Evolutionary conservation across 2,113 vertebrate genomes (phyloP).

Genomic region (Ageneiosus marmoratus): DNA sequence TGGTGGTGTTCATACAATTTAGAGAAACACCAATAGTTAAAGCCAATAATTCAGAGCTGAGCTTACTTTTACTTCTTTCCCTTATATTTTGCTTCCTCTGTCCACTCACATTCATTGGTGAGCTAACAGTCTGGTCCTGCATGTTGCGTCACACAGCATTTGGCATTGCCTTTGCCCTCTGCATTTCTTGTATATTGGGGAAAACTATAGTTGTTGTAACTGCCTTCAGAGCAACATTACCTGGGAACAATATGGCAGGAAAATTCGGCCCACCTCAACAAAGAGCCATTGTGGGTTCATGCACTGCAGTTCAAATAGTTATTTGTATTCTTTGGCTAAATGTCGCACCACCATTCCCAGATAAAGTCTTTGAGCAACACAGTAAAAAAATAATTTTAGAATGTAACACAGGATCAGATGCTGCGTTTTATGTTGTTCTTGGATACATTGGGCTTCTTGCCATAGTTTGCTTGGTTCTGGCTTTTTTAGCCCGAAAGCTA

Average conservation of each 20-base stretch:
- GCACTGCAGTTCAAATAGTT: conserved; percentile 69
- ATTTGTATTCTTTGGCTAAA: conserved; percentile 71
- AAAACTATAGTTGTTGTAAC: conserved; percentile 61
- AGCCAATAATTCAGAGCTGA: no score
- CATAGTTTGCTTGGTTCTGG: conserved; percentile 53
- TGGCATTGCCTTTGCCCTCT: conserved; percentile 58
- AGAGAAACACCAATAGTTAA: no score
- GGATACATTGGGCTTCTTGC: conserved; percentile 61
- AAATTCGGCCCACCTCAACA: conserved; percentile 58
- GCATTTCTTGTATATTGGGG: conserved; percentile 61
- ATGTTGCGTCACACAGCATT: conserved; percentile 65
- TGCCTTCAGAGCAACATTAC: conserved; percentile 58
- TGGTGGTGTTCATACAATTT: conserved; percentile 58
- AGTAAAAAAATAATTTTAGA: conserved; percentile 70
- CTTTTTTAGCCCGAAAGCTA: conserved; percentile 60
- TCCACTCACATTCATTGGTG: no score
- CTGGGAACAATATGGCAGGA: conserved; percentile 51
- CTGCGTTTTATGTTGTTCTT: conserved; percentile 56
- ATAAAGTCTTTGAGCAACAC: conserved; percentile 60
- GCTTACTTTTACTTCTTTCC: no score
- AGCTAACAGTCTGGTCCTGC: conserved; percentile 69
- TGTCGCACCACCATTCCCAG: conserved; percentile 68
- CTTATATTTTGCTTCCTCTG: no score
- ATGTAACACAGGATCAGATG: conserved; percentile 64
- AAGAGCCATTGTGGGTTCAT: conserved; percentile 58